Conservation (phyloP, 2,888 invertebrate genomes). For the Zygogramma bicolorata region DNA sequence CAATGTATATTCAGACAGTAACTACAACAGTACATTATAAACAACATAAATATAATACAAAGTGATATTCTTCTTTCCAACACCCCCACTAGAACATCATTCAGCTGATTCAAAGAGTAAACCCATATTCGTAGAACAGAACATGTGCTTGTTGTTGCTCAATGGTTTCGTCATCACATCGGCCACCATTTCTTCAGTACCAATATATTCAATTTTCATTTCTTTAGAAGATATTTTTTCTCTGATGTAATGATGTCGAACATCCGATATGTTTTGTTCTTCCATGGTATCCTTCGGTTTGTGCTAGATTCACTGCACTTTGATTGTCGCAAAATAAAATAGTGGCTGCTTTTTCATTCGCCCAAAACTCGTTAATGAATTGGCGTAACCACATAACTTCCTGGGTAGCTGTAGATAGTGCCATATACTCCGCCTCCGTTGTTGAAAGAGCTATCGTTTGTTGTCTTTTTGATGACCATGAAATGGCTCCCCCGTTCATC, state of each 20-base stretch:
- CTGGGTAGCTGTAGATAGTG: conserved; percentile 8
- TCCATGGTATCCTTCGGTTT: not conserved
- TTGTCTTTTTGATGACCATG: conserved; percentile 10
- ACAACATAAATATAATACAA: not conserved
- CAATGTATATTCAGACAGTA: not conserved
- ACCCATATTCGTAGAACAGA: not conserved
- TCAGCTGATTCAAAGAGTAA: not conserved
- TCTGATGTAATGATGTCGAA: not conserved
- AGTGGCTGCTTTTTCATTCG: not conserved
- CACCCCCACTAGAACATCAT: not conserved
- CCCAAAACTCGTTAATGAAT: conserved; percentile 4
- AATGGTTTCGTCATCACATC: not conserved
- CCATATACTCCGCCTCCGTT: conserved; percentile 13
- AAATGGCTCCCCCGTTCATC: no score
- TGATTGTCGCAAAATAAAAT: not conserved
- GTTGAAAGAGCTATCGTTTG: conserved; percentile 6
- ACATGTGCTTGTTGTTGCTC: not conserved
- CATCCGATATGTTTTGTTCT: not conserved
- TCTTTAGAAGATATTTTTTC: not conserved
- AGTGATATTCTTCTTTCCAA: conserved; percentile 1
- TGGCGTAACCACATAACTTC: conserved; percentile 9
- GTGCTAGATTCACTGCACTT: not conserved
- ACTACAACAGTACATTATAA: not conserved
- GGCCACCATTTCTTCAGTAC: not conserved
- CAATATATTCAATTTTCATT: not conserved